Base-by-base conservation (phyloP, 2,113 vertebrate species). In the Peucedramus taeniatus region DNA sequence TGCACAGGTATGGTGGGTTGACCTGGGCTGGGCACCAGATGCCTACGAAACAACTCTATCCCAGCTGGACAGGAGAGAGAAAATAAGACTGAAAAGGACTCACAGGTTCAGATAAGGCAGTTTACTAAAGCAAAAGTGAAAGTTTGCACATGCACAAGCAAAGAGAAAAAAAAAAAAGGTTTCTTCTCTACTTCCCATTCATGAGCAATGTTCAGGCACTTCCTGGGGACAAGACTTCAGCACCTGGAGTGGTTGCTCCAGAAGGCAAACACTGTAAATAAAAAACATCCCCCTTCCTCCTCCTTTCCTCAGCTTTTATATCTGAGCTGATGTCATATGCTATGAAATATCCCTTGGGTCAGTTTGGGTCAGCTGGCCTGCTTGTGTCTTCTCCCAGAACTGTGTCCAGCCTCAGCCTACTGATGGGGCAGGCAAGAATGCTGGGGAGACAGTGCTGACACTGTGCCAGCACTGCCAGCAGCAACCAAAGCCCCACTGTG, bases 191-290 rank as follows among this genome's bases (percentile, higher is more conserved):
- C 18, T 51, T 69, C 22, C 18, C 37, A 10, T 4, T 33, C 22
- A 10, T 0, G 1, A 37, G 27, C 0, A 0, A 77, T 2, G 3
- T 37, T 68, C 72, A 60, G 45, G 37, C 6, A 37, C 53, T 68
- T 59, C 21, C 15, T 2, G 3, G 33, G 37, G 69, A 44, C 9
- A 60, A 35, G 18, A 15, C 33, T 51, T 86, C 44, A 86, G 45
- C 37, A 69, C 12, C 11, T 28, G 27, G 33, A 51, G 18, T 19
- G 7, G 37, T 44, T 44, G 14, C 37, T 77, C 27, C 53, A 51
- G 11, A 69, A 53, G 12, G 27, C 12, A 53, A 69, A 23, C 22
- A 27, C 3, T 15, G 22, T 27, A 69, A 87, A 69, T 60, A 37
- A 69, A 51, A 65, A 51, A 28, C 3, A 2, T 15, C 27, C 7